Evolutionary conservation across 2,888 invertebrate species (phyloP).

Genomic region (Acutogordius australiensis): DNA sequence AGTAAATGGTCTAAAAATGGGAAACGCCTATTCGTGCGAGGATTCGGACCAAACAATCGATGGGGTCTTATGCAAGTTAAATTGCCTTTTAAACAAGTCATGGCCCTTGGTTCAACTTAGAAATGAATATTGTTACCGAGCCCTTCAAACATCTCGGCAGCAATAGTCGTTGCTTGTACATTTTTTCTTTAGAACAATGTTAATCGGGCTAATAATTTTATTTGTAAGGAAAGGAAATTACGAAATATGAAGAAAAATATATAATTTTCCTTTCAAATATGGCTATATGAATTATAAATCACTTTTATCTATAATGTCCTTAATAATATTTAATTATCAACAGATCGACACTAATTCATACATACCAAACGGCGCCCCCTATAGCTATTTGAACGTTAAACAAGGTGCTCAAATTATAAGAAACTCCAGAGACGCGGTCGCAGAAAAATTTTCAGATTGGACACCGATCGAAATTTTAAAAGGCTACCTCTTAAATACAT

Average conservation of each 20-base stretch:
- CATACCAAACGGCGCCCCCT: not conserved
- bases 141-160: too few relatives aligned
- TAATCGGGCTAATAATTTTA: too few relatives aligned
- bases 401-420: conserved; percentile 4
- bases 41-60: not conserved
- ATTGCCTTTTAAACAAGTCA: too few relatives aligned
- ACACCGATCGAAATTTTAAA: not conserved
- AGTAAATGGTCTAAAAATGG: not conserved
- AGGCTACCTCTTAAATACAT: too few relatives aligned
- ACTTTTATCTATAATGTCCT: too few relatives aligned
- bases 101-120: too few relatives aligned
- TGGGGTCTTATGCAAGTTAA: conserved; percentile 9
- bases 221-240: not conserved
- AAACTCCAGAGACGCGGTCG: not conserved
- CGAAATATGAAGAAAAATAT: not conserved
- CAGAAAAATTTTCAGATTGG: not conserved
- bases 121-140: too few relatives aligned
- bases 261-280: too few relatives aligned
- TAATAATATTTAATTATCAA: too few relatives aligned
- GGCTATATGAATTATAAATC: too few relatives aligned
- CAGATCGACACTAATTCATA: not conserved
- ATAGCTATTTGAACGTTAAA: not conserved
- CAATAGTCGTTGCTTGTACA: too few relatives aligned
- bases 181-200: too few relatives aligned
- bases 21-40: not conserved